Conservation (phyloP, 1,140 invertebrate genomes). For the Zaprionus taronus region DNA sequence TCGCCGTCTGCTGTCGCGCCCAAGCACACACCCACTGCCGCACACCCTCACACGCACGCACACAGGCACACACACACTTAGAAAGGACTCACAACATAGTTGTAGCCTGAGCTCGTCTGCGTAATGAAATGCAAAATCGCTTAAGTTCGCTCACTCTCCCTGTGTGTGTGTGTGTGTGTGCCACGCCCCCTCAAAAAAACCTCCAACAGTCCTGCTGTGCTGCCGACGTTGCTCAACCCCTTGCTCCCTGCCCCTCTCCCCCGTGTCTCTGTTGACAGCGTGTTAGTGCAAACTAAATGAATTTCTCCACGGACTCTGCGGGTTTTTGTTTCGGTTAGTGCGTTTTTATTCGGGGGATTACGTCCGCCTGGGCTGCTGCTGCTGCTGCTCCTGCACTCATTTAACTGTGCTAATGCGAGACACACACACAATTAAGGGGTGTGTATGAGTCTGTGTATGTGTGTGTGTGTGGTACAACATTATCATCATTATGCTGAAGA, state of each 20-base stretch:
- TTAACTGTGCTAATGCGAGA: slow-evolving; percentile 68
- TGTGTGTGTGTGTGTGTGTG: background rate
- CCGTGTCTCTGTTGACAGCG: slow-evolving; percentile 67
- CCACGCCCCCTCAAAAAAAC: slow-evolving; percentile 40
- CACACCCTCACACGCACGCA: slow-evolving; percentile 5
- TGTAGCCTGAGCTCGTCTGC: slow-evolving; percentile 28
- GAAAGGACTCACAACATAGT: slow-evolving; percentile 5
- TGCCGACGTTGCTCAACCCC: background rate
- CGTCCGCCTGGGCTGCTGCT: slow-evolving; percentile 41
- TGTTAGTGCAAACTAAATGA: slow-evolving; percentile 82
- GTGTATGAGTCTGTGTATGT: slow-evolving; percentile 17
- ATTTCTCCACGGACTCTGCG: slow-evolving; percentile 76
- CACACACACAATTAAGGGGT: slow-evolving; percentile 36
- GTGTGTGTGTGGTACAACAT: slow-evolving; percentile 36
- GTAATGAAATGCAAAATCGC: slow-evolving; percentile 82
- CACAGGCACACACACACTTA: background rate
- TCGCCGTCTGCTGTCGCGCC: slow-evolving; percentile 35
- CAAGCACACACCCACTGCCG: slow-evolving; percentile 14
- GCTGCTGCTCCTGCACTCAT: slow-evolving; percentile 61
- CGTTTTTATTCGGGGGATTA: slow-evolving; percentile 53
- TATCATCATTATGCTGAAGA: slow-evolving; percentile 41
- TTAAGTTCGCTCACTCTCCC: slow-evolving; percentile 67
- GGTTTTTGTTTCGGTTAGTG: slow-evolving; percentile 70
- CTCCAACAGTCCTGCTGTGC: slow-evolving; percentile 13
- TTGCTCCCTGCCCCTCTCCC: background rate